Base-by-base conservation (phyloP, 2,888 invertebrate species). In the Leucophenga maculata region DNA sequence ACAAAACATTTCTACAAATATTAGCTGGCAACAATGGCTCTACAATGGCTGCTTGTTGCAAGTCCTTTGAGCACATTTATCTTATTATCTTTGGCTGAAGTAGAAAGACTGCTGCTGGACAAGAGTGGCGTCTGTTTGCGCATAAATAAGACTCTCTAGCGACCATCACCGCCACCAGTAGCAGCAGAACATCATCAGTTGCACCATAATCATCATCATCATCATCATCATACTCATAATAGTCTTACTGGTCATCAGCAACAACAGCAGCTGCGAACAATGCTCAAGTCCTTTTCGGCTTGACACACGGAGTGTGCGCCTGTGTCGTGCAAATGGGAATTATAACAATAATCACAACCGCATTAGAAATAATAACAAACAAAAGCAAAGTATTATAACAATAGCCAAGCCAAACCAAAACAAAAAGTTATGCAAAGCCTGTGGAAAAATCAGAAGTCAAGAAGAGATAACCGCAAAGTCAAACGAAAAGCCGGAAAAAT, bases 51-150 rank as follows among this genome's bases (percentile, higher is more conserved):
- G 60, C 39, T 39, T 60, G 26, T 48, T 65, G 65, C 59, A 48
- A 77, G 84, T 82, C 84, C 82, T 82, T 82, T 77, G 83, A 83
- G 84, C 79, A 82, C 82, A 82, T 82, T 82, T 82, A 82, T 82
- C 82, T 82, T 82, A 84, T 82, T 83, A 82, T 82, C 78, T 82
- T 82, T 83, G 78, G 79, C 80, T 76, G 77, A 75, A 81, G 74
- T 26, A 67, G 68, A 65, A 22, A 57, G 68, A 59, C n/a, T n/a
- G n/a, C n/a, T n/a, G n/a, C 48, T 16, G 26, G 65, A 20, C 62
- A 72, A 48, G 72, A 77, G 67, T 69, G 71, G 60, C 69, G 71
- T 69, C 66, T 50, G 74, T 71, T 69, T 69, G 50, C 74, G 77
- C 81, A 82, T 80, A 80, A 80, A 81, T 80, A 79, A 80, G 83